These are phyloP conservation scores for Eubasilissa regina DNA, from an alignment of 1,140 invertebrate genomes.

Conservation along the genomic window DNA sequence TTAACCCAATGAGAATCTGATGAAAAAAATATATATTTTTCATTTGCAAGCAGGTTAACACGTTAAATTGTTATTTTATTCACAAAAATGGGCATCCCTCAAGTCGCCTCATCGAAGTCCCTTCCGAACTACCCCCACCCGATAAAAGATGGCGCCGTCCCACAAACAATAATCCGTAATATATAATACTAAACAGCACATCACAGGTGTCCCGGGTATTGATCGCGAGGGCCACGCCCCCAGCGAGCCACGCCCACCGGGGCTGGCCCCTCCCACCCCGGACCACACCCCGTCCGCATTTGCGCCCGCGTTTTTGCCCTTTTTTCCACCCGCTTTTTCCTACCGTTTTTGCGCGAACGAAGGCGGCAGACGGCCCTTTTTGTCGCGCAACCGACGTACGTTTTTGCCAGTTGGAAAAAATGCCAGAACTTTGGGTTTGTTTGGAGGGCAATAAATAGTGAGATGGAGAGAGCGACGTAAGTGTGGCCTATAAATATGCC, in stretches of 20 bases:
- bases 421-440: not conserved
- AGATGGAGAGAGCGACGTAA: too few relatives aligned
- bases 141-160: not conserved
- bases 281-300: conserved; percentile 3
- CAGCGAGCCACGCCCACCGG: conserved; percentile 1
- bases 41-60: too few relatives aligned
- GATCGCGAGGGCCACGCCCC: conserved; percentile 9
- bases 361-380: not conserved
- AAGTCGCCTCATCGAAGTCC: not conserved
- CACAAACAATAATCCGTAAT: not conserved
- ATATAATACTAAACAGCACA: not conserved
- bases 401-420: not conserved
- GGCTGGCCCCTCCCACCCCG: not conserved
- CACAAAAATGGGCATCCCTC: not conserved
- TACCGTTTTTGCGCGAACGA: not conserved
- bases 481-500: conserved; percentile 1
- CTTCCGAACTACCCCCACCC: not conserved
- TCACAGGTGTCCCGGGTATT: conserved; percentile 20
- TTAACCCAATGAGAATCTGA: too few relatives aligned
- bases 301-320: not conserved
- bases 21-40: too few relatives aligned
- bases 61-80: too few relatives aligned
- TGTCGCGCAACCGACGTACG: not conserved
- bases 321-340: conserved; percentile 12
- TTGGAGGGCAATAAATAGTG: conserved; percentile 18